Base-by-base conservation (phyloP, 1,140 invertebrate genomes). In the Chironomus tepperi region DNA sequence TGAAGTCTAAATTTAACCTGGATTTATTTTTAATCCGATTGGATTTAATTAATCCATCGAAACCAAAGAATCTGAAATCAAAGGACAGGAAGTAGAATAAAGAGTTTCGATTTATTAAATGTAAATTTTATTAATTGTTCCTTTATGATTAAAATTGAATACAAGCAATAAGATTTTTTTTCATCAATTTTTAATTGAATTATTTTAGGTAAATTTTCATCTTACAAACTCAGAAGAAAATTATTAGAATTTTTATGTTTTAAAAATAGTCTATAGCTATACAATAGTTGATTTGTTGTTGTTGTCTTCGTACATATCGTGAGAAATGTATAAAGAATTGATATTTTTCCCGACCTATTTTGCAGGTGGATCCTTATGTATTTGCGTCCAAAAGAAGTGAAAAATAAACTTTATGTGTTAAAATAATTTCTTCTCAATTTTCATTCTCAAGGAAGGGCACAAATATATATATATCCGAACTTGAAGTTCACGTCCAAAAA, bases 161-260 rank as follows among this genome's bases (percentile, higher is more conserved):
- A 70, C 65, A 70, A 70, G 65, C 65, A 70, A 19, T 19, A 70
- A 19, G 19, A 16, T 57, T 57, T 57, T 57, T n/a, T 57, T n/a
- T 57, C n/a, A 57, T 70, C 65, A 70, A 70, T 70, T 70, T 19
- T 70, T 70, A 70, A 70, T 70, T 70, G 65, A 70, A 70, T 70
- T 70, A 9, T 70, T 10, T 70, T 70, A 34, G 24, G 24, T 34
- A 34, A 34, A 34, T 34, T 19, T 18, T 70, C 19, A 19, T 70
- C 18, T 70, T 70, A 18, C n/a, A 70, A 70, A 70, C 16, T 18
- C 8, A 21, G 65, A 19, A 18, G 65, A 70, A 18, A 57, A 10
- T 57, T 3, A 57, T 57, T 12, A 12, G 47, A 10, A n/a, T 57
- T 57, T 57, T n/a, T 57, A 12, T 57, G 2, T 57, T 57, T 57